phyloP scores from a whole-genome alignment of 1,140 invertebrate species.

The Riptortus pedestris region DNA sequence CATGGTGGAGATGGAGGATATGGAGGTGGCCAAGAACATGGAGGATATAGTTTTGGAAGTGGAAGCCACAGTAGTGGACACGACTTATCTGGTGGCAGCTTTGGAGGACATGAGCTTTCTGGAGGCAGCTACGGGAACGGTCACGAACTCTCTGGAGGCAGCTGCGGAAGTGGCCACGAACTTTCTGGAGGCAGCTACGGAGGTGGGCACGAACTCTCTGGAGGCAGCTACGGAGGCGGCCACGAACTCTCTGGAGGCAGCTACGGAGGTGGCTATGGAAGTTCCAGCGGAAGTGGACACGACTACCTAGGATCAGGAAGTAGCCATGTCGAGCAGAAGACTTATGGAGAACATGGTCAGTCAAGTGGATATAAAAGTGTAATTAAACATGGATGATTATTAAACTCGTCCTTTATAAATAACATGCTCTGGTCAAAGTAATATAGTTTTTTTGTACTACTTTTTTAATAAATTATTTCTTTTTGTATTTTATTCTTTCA shows the following conservation, averaged over 20 bases:
- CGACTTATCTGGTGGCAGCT: not conserved
- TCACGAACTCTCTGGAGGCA: not conserved
- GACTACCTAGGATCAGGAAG: not conserved
- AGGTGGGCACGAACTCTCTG: not conserved
- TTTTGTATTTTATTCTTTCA: too few species aligned
- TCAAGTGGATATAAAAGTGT: not conserved
- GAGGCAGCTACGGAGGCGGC: not conserved
- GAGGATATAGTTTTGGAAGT: too few species aligned
- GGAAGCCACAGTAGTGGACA: not conserved
- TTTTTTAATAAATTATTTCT: too few species aligned
- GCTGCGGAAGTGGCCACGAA: not conserved
- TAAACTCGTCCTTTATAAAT: too few species aligned
- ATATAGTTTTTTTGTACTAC: too few species aligned
- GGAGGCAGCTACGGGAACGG: not conserved
- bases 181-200: not conserved
- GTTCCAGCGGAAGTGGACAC: not conserved
- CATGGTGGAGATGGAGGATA: not conserved
- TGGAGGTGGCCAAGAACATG: not conserved
- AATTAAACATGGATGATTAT: not conserved
- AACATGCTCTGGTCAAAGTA: too few species aligned
- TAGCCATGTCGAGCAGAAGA: not conserved
- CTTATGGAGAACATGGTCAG: not conserved
- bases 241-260: not conserved
- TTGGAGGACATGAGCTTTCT: not conserved
- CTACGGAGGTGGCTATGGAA: not conserved